Evolutionary conservation across 1,140 invertebrate genomes (phyloP).

Genomic region (Triops longicaudatus): DNA sequence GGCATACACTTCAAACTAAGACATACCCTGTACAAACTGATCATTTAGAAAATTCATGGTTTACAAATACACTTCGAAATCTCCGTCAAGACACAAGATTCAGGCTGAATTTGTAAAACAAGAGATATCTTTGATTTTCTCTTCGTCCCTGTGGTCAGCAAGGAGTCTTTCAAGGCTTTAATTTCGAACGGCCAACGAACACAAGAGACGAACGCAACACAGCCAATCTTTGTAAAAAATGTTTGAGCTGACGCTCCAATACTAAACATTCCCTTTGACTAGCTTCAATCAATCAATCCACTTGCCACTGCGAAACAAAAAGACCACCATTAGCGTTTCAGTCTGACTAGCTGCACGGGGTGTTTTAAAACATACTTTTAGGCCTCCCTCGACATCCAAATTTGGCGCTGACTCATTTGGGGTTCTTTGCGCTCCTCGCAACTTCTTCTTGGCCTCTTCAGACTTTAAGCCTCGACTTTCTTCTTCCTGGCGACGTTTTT

Average conservation of each 20-base stretch:
- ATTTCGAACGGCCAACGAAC: too few relatives aligned
- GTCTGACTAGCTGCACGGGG: not conserved
- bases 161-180: too few relatives aligned
- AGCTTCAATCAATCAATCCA: not conserved
- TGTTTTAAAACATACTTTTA: not conserved
- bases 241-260: not conserved
- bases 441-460: conserved; percentile 4
- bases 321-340: not conserved
- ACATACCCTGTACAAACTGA: too few relatives aligned
- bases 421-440: not conserved
- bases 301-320: conserved; percentile 20
- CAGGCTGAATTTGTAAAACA: too few relatives aligned
- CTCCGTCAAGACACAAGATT: too few relatives aligned
- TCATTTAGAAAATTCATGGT: too few relatives aligned
- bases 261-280: not conserved
- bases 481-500: conserved; percentile 17
- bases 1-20: too few relatives aligned
- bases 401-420: not conserved
- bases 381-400: not conserved
- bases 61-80: too few relatives aligned
- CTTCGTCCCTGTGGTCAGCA: too few relatives aligned
- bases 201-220: not conserved
- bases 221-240: not conserved
- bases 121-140: too few relatives aligned
- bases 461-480: conserved; percentile 21